Evolutionary conservation across 2,113 vertebrate genomes (phyloP), one percentile per base, ranked within the genome.

Genomic region (Cephalopterus ornatus): DNA sequence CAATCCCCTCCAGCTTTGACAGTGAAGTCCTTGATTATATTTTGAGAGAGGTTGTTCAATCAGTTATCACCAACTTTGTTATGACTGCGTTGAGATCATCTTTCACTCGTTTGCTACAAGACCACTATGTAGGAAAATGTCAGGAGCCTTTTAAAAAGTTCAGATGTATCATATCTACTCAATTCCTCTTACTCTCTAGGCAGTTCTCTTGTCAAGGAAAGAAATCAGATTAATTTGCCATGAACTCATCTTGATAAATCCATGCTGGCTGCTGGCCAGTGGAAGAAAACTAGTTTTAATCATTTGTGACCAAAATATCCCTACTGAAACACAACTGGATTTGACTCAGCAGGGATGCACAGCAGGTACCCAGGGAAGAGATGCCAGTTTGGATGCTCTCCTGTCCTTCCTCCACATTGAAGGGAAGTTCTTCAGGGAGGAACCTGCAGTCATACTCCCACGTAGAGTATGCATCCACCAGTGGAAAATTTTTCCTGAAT

Each of bases 201-300:
- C 79, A 91, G 88, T 92, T 96, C 88, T 59, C 89, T 84, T 80
- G 68, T 89, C 92, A 86, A 81, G 77, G 75, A 63, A 72, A 83
- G 83, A 89, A 95, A 93, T 92, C 75, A 84, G 68, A 95, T 84
- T 95, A 88, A 95, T 93, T 96, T 91, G 86, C 55, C 72, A 65
- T 67, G 68, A 95, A 89, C 56, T 81, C 26, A 28, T 86, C 72
- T 80, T 86, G 83, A 89, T 35, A 92, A 95, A 95, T 74, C 39
- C 59, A 74, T 5, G 6, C 76, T 95, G 95, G 95, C 86, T 89
- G 46, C 68, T 10, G 61, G 86, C 91, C 95, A 96, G 68, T 9
- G 65, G 52, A 68, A 93, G 61, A 81, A 89, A 94, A 91, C 30
- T 39, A 42, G 32, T 78, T 90, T 86, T 92, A 89, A 86, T 91